Evolutionary conservation across 2,113 vertebrate genomes (phyloP).

Genomic region (Solea senegalensis): DNA sequence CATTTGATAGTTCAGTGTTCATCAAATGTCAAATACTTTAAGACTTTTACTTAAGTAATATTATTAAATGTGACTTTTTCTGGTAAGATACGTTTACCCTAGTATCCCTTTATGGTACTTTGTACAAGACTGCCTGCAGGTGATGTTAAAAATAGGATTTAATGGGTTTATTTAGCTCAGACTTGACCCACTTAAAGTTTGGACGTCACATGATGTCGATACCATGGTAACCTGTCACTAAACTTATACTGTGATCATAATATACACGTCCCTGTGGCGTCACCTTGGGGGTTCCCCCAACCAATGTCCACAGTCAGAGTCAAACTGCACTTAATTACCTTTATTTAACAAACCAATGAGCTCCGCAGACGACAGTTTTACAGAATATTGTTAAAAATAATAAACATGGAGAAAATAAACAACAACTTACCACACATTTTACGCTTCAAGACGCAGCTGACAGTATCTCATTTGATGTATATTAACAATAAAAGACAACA

Average conservation of each 20-base stretch:
- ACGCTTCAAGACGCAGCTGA: not conserved
- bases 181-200: conserved; percentile 52
- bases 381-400: no score
- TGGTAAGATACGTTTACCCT: no score
- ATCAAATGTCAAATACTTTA: no score
- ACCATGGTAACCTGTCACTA: conserved; percentile 58
- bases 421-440: conserved; percentile 54
- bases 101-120: no score
- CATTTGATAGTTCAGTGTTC: no score
- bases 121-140: not conserved
- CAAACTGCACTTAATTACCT: not conserved
- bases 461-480: not conserved
- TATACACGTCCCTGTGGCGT: conserved; percentile 42
- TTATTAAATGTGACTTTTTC: no score
- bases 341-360: not conserved
- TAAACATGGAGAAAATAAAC: not conserved
- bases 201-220: conserved; percentile 53
- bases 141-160: conserved; percentile 48
- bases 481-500: not conserved
- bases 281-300: conserved; percentile 40
- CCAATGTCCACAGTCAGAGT: not conserved
- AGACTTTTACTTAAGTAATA: no score
- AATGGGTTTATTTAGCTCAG: conserved; percentile 42
- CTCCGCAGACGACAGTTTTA: no score
- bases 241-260: conserved; percentile 42